Conservation (phyloP, 1,140 invertebrate genomes). For the Cotesia glomerata region DNA sequence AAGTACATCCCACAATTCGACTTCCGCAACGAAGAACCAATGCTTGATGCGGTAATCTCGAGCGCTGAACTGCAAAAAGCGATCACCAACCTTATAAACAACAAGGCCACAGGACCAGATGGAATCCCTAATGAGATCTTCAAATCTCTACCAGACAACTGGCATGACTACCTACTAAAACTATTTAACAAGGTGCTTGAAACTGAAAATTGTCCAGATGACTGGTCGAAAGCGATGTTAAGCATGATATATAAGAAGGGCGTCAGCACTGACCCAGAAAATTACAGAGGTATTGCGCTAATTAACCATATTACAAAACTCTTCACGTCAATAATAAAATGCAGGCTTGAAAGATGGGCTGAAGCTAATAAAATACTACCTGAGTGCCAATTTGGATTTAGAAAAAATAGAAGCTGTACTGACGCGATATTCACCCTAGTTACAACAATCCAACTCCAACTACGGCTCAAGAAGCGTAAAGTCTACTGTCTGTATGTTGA, state of each 20-base stretch:
- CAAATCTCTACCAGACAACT: background rate
- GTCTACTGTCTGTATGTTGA: background rate
- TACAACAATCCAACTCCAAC: slow-evolving; percentile 28
- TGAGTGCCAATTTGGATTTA: slow-evolving; percentile 30
- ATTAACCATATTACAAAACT: background rate
- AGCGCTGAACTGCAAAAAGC: background rate
- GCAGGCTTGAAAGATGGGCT: background rate
- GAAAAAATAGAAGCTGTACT: slow-evolving; percentile 31
- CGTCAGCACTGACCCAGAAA: background rate
- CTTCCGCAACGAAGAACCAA: no score
- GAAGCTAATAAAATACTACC: background rate
- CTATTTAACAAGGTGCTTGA: background rate
- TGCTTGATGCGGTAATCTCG: background rate
- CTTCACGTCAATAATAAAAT: background rate
- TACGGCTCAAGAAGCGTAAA: background rate
- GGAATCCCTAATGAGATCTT: background rate
- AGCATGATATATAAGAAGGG: background rate
- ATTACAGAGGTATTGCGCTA: background rate
- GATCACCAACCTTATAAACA: background rate
- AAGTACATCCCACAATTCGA: no score
- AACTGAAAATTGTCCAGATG: background rate
- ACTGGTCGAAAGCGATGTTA: background rate
- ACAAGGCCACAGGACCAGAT: background rate
- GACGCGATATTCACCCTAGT: slow-evolving; percentile 37
- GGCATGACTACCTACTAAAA: background rate